Base-by-base conservation (phyloP, 1,140 invertebrate genomes). In the Carcinoscorpius rotundicauda region DNA sequence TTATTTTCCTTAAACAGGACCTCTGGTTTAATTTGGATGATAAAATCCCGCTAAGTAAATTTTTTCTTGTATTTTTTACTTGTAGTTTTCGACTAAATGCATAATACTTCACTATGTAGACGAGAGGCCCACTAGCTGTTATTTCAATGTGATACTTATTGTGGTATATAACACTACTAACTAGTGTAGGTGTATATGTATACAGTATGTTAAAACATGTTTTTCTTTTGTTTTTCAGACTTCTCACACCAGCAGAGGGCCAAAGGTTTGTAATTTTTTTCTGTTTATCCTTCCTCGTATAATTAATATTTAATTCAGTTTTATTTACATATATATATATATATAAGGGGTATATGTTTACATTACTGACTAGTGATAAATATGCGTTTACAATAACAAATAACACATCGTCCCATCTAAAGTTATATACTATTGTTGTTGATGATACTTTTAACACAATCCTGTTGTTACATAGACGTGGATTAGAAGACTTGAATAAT, bases 181-280 rank as follows among this genome's bases (percentile, higher is more conserved):
- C 29, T 29, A 29, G 0, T 29, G 29, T 29, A n/a, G 29, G 29
- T 29, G 29, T 2, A 29, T 29, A 29, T 29, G 29, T 29, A 29
- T 29, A 29, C 2, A 29, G 29, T 29, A 29, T 29, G 29, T 29
- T 55, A n/a, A 55, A 55, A 55, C 53, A 8, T 52, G 4, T 10
- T 6, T 4, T 52, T 56, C 6, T 10, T 66, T 63, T 61, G 5
- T 48, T 49, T 66, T 66, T 63, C 52, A 66, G 65, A 66, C 65
- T 11, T 56, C 65, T 11, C 63, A 66, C 29, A 66, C 65, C 3
- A 49, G 63, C 57, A 66, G 63, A 66, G 62, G 62, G 0, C 65
- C 65, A 50, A 66, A 66, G 61, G 65, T 66, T 56, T 62, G 65
- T 51, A 58, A 49, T n/a, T 63, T 49, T 57, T n/a, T 9, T 10